Conservation (phyloP, 2,113 vertebrate species). For the Megaleporinus macrocephalus region DNA sequence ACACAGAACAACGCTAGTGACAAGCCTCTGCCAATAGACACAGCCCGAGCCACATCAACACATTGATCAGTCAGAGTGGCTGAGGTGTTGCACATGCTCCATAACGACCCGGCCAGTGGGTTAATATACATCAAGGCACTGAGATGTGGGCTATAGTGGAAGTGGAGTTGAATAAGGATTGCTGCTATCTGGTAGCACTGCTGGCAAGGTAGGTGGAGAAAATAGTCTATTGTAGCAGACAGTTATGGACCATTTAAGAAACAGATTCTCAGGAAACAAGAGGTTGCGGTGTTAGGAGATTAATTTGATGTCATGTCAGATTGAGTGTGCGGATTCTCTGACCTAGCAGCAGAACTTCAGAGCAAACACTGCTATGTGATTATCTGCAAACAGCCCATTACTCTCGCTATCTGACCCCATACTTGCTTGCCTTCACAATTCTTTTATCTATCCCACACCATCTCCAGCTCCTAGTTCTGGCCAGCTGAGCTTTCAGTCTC, state of each 20-base stretch:
- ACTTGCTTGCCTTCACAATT: slow-evolving; percentile 37
- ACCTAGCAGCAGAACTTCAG: slow-evolving; percentile 28
- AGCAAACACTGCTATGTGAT: slow-evolving; percentile 42
- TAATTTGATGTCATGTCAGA: slow-evolving; percentile 47
- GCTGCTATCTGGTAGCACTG: not conserved
- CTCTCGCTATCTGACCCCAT: slow-evolving; percentile 47
- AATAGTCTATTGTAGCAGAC: slow-evolving; percentile 10
- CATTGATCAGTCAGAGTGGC: slow-evolving; percentile 51
- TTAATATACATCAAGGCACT: slow-evolving; percentile 13
- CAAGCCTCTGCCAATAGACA: slow-evolving; percentile 51
- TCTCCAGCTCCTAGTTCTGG: slow-evolving; percentile 30
- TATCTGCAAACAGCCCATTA: slow-evolving; percentile 50
- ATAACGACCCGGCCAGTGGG: slow-evolving; percentile 13
- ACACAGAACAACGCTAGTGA: slow-evolving; percentile 43
- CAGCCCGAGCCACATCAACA: slow-evolving; percentile 39
- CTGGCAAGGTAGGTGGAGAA: not conserved
- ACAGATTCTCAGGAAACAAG: slow-evolving; percentile 44
- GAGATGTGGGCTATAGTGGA: not conserved
- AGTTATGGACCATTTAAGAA: slow-evolving; percentile 32
- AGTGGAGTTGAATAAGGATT: not conserved
- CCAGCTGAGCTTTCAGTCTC: slow-evolving; percentile 40
- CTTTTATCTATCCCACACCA: slow-evolving; percentile 39
- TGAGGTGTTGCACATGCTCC: slow-evolving; percentile 10
- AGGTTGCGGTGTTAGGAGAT: slow-evolving; percentile 48
- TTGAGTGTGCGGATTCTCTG: slow-evolving; percentile 39